Evolutionary conservation across 2,113 vertebrate genomes (phyloP).

Genomic region (Motacilla alba): DNA sequence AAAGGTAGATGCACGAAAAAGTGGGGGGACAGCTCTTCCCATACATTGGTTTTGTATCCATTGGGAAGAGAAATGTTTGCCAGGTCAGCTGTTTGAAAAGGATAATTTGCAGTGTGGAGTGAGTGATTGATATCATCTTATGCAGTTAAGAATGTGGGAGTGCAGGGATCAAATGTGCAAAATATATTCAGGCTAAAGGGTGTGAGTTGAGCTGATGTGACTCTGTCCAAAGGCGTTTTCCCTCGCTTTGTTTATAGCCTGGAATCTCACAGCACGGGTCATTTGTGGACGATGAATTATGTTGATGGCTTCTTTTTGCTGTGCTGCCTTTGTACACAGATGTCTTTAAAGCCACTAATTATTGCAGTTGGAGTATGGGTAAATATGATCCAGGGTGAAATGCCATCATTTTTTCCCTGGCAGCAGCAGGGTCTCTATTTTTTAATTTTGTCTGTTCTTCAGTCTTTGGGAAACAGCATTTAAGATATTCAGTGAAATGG

Average conservation of each 20-base stretch:
- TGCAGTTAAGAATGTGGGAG: not conserved
- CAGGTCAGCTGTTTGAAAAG: not conserved
- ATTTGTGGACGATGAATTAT: not conserved
- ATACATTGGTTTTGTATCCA: fast-evolving
- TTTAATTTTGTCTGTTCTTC: not conserved
- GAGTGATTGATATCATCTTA: not conserved
- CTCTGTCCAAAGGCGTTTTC: not conserved
- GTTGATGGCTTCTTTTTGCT: not conserved
- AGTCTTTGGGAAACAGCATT: not conserved
- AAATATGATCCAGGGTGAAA: not conserved
- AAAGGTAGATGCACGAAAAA: not conserved
- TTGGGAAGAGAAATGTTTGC: not conserved
- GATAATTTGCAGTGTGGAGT: not conserved
- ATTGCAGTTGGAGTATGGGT: not conserved
- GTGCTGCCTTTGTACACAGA: not conserved
- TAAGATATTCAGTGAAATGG: not conserved
- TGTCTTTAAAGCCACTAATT: slow-evolving; percentile 6
- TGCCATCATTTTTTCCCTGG: not conserved
- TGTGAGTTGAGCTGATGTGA: not conserved
- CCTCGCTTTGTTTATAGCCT: not conserved
- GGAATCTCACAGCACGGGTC: not conserved
- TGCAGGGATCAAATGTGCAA: not conserved
- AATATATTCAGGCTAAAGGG: not conserved
- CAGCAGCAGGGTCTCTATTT: not conserved
- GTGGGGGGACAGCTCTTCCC: not conserved